Evolutionary conservation across 2,113 vertebrate genomes (phyloP), one percentile per base, ranked within the genome.

Genomic region (mouse (Mus musculus)): DNA sequence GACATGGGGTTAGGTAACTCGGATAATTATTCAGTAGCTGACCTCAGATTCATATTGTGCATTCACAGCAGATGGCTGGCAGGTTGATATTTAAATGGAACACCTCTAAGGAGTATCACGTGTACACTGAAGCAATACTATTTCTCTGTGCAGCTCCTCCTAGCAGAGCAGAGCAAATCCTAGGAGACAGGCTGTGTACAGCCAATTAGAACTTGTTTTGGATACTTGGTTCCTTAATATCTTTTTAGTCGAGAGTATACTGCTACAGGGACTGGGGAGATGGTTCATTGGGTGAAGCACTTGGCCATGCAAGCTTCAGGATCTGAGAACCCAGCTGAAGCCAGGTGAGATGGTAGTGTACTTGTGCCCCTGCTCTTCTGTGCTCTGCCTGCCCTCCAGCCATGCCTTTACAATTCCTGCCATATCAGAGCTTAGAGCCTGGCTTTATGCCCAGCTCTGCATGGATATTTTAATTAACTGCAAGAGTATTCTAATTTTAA

Each of bases 241-340:
- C 6, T n/a, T 89, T 93, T 95, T 59, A 73, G 39, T 95, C 82
- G 33, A 76, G 75, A 85, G 24, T 85, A 65, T 87, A 65, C 94
- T 39, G 46, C 88, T 95, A 2, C 10, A 39, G 65, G 10, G 3
- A 14, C 33, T 28, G 85, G 46, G 49, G 49, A 88, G 85, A 17
- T 36, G 19, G 65, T 22, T n/a, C 46, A n/a, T 5, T 54, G 33
- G 65, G 17, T 69, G 13, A 71, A 88, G 20, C 33, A 26, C 30
- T 54, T 72, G 20, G 33, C 86, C 33, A 17, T 24, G 22, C 12
- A 88, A 56, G 13, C 49, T 1, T 72, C 16, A 72, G 49, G 36
- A 54, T 4, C 65, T 72, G 20, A 72, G 46, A 54, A 54, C 13
- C 22, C 46, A 17, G 22, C 13, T 72, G 56, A 71, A 88, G 67